Evolutionary conservation across 2,888 invertebrate species (phyloP).

Genomic region (Drosophila melanosoma): DNA sequence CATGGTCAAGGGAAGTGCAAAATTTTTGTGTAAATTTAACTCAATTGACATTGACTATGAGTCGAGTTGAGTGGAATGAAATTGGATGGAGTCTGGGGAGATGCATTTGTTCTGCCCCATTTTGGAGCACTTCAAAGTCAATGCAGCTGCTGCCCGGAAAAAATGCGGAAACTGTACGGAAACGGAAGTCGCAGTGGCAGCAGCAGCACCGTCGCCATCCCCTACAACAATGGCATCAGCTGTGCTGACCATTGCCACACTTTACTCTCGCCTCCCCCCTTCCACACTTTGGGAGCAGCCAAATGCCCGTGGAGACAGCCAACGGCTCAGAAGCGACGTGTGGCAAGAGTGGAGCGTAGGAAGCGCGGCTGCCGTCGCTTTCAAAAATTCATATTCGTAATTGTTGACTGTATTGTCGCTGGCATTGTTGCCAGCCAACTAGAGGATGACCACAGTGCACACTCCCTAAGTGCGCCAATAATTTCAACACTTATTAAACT

Average conservation of each 20-base stretch:
- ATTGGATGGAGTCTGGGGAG: slow-evolving; percentile 4
- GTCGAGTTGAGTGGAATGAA: slow-evolving; percentile 18
- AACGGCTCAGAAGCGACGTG: slow-evolving; percentile 30
- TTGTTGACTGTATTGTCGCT: slow-evolving; percentile 80
- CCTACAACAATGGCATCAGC: slow-evolving; percentile 63
- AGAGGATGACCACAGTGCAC: slow-evolving; percentile 46
- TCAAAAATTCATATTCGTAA: slow-evolving; percentile 81
- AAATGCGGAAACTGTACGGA: slow-evolving; percentile 79
- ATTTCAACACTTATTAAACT: background rate
- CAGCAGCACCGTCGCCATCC: slow-evolving; percentile 56
- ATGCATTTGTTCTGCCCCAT: slow-evolving; percentile 35
- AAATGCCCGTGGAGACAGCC: slow-evolving; percentile 51
- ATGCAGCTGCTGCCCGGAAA: slow-evolving; percentile 74
- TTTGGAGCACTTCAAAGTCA: slow-evolving; percentile 77
- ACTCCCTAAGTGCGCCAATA: slow-evolving; percentile 36
- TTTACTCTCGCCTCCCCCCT: slow-evolving; percentile 10
- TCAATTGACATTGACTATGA: slow-evolving; percentile 75
- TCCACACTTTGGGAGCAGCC: slow-evolving; percentile 17
- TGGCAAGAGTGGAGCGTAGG: slow-evolving; percentile 12
- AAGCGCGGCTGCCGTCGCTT: slow-evolving; percentile 68
- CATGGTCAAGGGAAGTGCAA: slow-evolving; percentile 13
- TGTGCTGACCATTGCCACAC: slow-evolving; percentile 63
- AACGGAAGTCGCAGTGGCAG: slow-evolving; percentile 80
- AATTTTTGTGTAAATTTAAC: slow-evolving; percentile 72
- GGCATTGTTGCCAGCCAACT: slow-evolving; percentile 44